These are phyloP conservation scores for Zaprionus ghesquierei DNA, from an alignment of 1,140 invertebrate genomes.

Conservation along the genomic window DNA sequence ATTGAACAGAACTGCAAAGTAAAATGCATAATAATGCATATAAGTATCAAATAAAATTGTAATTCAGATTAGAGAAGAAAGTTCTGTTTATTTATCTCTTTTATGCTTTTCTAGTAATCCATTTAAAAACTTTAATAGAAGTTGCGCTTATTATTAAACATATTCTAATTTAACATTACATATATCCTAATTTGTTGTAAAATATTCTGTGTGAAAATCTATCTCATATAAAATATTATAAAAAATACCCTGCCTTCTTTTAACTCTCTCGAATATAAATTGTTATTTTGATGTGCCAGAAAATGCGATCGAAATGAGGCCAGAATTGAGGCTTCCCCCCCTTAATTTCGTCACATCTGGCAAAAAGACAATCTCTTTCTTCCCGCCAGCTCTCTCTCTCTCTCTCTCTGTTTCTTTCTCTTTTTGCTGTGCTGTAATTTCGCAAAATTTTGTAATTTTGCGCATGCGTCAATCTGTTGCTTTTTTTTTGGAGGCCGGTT, in stretches of 20 bases:
- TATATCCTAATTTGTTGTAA: no score
- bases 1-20: neutral
- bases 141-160: no score
- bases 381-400: no score
- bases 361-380: conserved; percentile 18
- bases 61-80: no score
- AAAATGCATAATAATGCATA: no score
- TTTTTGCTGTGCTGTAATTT: conserved; percentile 62
- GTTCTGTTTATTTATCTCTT: no score
- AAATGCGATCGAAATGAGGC: neutral
- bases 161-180: no score
- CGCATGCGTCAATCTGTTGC: conserved; percentile 54
- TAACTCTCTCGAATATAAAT: neutral
- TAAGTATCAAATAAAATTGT: no score
- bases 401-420: neutral
- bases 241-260: neutral
- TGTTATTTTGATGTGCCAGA: neutral
- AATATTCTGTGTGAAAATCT: no score
- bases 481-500: conserved; percentile 48
- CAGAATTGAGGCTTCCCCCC: neutral
- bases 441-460: conserved; percentile 72
- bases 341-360: neutral
- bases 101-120: no score
- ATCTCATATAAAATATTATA: neutral
- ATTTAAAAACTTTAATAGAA: no score